Conservation (phyloP, 2,113 vertebrate genomes). For the Callopanchax toddi region DNA sequence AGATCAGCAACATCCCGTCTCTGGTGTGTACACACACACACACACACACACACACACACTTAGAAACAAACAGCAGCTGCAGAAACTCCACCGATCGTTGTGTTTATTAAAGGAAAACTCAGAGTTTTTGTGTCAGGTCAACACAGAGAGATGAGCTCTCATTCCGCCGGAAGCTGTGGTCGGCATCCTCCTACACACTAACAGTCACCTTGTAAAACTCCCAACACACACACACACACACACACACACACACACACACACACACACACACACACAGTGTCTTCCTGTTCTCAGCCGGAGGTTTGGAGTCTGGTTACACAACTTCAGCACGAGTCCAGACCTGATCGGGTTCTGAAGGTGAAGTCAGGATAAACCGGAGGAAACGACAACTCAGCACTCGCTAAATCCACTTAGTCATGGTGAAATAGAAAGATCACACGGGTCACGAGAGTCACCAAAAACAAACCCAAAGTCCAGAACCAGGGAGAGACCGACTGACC, state of each 20-base stretch:
- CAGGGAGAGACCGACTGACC: too few species aligned
- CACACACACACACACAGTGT: not conserved
- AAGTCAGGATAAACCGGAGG: not conserved
- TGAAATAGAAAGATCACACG: not conserved
- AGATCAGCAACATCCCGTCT: not conserved
- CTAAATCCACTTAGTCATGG: not conserved
- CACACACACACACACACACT: too few species aligned
- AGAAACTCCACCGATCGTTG: too few species aligned
- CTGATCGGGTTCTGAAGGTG: not conserved
- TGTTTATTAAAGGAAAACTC: not conserved
- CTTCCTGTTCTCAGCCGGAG: not conserved
- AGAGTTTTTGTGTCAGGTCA: not conserved
- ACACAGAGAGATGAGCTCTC: not conserved
- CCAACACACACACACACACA: conserved; percentile 1
- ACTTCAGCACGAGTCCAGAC: not conserved
- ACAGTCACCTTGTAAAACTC: too few species aligned
- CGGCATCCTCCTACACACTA: not conserved
- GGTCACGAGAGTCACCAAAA: too few species aligned
- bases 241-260: conserved; percentile 12
- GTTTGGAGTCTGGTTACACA: not conserved
- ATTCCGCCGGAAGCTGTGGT: conserved; percentile 8
- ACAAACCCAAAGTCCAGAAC: too few species aligned
- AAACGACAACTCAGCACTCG: not conserved
- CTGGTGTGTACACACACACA: too few species aligned
- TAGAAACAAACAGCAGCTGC: too few species aligned